These are phyloP conservation scores for Thalassarche chlororhynchos DNA, from an alignment of 2,113 vertebrate species.

Conservation along the genomic window DNA sequence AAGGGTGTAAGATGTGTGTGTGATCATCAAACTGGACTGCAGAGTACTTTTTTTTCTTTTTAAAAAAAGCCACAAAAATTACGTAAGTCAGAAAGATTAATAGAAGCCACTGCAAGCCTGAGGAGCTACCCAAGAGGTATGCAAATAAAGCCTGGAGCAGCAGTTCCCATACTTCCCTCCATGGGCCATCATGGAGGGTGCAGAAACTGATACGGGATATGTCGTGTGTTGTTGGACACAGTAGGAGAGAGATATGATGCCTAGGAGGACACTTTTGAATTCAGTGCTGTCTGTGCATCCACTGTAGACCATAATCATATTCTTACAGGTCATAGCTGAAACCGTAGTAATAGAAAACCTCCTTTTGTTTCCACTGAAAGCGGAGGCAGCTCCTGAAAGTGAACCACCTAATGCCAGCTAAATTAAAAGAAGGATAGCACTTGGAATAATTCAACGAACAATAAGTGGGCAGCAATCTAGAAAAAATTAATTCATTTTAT, in stretches of 20 bases:
- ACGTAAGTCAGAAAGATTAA: fast-evolving
- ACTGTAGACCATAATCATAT: too few relatives aligned
- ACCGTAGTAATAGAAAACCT: not conserved
- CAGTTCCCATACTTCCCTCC: not conserved
- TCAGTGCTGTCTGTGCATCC: not conserved
- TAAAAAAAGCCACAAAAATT: not conserved
- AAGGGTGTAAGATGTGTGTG: not conserved
- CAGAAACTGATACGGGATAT: not conserved
- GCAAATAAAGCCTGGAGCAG: not conserved
- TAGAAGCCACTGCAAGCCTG: not conserved
- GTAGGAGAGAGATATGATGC: not conserved
- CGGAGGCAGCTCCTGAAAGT: not conserved
- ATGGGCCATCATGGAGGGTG: fast-evolving
- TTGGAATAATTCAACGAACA: not conserved
- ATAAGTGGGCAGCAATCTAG: not conserved
- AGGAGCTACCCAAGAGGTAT: not conserved
- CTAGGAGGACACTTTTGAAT: not conserved
- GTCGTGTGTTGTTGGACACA: not conserved
- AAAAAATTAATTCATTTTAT: not conserved
- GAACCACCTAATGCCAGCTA: not conserved
- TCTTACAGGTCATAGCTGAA: not conserved
- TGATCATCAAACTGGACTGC: not conserved
- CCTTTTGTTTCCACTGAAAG: not conserved
- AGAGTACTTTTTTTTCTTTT: not conserved
- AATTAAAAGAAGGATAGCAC: not conserved